Evolutionary conservation across 2,888 invertebrate genomes (phyloP), one percentile per base, ranked within the genome.

Genomic region (Epinotia ramella): DNA sequence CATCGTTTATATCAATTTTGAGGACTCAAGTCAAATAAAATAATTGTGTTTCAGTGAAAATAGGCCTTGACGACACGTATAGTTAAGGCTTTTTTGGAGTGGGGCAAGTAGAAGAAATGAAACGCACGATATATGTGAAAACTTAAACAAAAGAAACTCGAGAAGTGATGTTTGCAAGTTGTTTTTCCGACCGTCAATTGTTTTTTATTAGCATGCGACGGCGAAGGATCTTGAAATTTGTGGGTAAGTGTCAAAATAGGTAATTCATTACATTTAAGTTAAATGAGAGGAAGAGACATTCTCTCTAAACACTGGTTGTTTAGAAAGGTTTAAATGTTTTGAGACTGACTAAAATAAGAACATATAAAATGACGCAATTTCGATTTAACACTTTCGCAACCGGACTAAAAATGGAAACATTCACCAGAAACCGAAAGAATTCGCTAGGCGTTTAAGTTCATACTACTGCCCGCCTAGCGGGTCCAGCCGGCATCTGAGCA

Each of bases 221-320:
- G n/a, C 62, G 73, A 46, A 62, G 73, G 56, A 44, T 73, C 18
- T 67, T 24, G 12, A 60, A 53, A 24, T 62, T 68, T 62, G 20
- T 44, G 5, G 53, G 73, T 73, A 56, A 9, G 73, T 73, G 16
- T 3, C 18, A 44, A 44, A 46, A 65, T 28, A 20, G 4, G 20
- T 33, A 28, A 28, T 28, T 28, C 3, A 28, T 28, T 28, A 28
- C 28, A 28, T 28, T 28, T 33, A 33, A 7, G 7, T 33, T 7
- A 7, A 33, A 33, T 33, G 33, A 33, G 33, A 33, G 33, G 33
- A 33, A 0, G 33, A 33, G 33, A 33, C 33, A 33, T 33, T 28
- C 5, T 5, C 28, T 28, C 28, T 28, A 28, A 28, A 28, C 28
- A 28, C 28, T 3, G 28, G 28, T 28, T 28, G 28, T 28, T 28